phyloP scores from a whole-genome alignment of 2,888 invertebrate species.

The Microplitis manilae region DNA sequence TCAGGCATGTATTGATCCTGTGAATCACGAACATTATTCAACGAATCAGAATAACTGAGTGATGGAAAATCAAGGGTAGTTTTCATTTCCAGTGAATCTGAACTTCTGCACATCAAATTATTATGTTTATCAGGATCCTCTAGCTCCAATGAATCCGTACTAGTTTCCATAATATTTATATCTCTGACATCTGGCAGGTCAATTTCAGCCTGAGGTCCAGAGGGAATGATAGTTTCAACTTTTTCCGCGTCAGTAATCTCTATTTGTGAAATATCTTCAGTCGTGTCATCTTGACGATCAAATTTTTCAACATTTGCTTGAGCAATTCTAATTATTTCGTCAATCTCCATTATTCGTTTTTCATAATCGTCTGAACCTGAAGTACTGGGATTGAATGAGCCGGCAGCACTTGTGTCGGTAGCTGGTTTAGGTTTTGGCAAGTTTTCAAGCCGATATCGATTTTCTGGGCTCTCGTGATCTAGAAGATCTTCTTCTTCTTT shows the following conservation, averaged over 20 bases:
- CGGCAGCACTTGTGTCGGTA: constrained; percentile 63
- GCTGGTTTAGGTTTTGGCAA: constrained; percentile 52
- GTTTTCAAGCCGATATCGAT: constrained; percentile 75
- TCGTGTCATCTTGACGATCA: constrained; percentile 74
- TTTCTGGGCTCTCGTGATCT: constrained; percentile 77
- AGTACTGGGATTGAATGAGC: constrained; percentile 70
- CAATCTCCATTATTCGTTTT: constrained; percentile 79
- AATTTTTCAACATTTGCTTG: constrained; percentile 79
- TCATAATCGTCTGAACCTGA: constrained; percentile 78
- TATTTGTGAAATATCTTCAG: constrained; percentile 74
- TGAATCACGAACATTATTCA: constrained; percentile 65
- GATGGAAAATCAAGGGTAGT: constrained; percentile 71
- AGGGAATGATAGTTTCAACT: constrained; percentile 45
- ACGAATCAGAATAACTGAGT: constrained; percentile 66
- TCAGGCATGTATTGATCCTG: constrained; percentile 56
- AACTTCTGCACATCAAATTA: constrained; percentile 76
- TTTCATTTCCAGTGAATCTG: constrained; percentile 80
- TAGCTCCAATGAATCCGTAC: constrained; percentile 78
- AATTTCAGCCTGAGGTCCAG: constrained; percentile 32
- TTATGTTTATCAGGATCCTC: constrained; percentile 70
- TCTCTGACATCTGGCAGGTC: constrained; percentile 58
- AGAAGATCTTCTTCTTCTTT: constrained; percentile 89
- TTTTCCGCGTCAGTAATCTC: constrained; percentile 57
- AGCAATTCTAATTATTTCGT: constrained; percentile 79
- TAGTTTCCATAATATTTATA: constrained; percentile 75